phyloP scores from a whole-genome alignment of 2,113 vertebrate genomes.

The Pygoscelis antarcticus region DNA sequence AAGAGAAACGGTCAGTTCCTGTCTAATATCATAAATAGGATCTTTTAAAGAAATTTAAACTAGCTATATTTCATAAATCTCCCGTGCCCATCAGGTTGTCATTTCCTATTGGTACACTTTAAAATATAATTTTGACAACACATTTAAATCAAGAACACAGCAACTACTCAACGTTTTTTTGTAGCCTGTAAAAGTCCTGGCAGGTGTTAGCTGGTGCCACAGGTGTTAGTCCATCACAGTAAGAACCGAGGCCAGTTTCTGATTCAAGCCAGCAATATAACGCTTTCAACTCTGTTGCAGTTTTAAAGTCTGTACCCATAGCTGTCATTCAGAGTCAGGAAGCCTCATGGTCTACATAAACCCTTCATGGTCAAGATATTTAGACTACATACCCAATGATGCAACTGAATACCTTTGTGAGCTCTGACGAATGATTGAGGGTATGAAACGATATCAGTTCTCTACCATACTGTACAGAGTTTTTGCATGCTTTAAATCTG shows the following conservation, averaged over 20 bases:
- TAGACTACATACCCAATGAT: constrained; percentile 43
- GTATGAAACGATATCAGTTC: constrained; percentile 27
- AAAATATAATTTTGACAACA: neutral
- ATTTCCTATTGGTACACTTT: neutral
- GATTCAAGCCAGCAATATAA: neutral
- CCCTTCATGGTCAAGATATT: constrained; percentile 62
- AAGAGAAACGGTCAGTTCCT: neutral
- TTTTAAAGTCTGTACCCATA: constrained; percentile 4
- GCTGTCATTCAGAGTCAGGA: constrained; percentile 20
- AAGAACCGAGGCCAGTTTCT: neutral
- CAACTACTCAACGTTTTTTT: neutral
- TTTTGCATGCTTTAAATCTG: constrained; percentile 19
- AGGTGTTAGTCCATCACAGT: neutral
- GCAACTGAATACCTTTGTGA: constrained; percentile 43
- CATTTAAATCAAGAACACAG: neutral
- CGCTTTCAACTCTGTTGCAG: neutral
- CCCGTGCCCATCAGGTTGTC: neutral
- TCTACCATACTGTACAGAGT: constrained; percentile 4
- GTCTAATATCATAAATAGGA: neutral
- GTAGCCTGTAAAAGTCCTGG: neutral
- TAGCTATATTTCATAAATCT: neutral
- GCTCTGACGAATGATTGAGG: constrained; percentile 32
- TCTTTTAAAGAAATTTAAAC: neutral
- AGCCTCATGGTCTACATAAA: constrained; percentile 18
- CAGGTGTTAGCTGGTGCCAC: neutral